Percentiles rank a stretch among this genome's conserved stretches.
These are phyloP conservation scores for Phyllostomus discolor DNA, from an alignment of 2,113 vertebrate species.

Conservation along the genomic window DNA sequence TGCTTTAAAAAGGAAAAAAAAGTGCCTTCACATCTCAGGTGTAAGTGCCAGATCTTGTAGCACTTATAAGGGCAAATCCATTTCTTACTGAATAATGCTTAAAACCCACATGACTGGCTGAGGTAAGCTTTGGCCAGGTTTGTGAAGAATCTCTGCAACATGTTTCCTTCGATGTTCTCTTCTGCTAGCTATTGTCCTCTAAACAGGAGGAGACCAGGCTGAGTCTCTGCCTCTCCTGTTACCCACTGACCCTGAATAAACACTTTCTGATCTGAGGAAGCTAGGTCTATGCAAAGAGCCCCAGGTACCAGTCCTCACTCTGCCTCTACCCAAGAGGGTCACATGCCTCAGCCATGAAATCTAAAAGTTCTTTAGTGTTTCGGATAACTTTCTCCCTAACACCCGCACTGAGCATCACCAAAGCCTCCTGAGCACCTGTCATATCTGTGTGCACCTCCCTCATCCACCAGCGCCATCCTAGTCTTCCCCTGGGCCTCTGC, in stretches of 20 bases:
- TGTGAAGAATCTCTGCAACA: background rate
- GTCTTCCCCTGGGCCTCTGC: background rate
- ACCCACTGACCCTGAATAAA: background rate
- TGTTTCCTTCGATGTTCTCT: background rate
- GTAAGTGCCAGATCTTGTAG: slow-evolving; percentile 37
- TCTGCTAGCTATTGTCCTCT: background rate
- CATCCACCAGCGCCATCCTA: background rate
- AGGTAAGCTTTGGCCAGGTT: slow-evolving; percentile 24
- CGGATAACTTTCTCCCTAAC: background rate
- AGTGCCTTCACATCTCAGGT: slow-evolving; percentile 32
- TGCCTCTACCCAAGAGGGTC: background rate
- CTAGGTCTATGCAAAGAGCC: background rate
- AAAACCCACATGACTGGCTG: slow-evolving; percentile 31
- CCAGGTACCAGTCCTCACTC: background rate
- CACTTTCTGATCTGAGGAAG: background rate
- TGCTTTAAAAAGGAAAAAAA: slow-evolving; percentile 10
- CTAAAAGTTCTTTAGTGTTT: background rate
- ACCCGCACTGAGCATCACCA: background rate
- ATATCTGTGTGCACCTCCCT: background rate
- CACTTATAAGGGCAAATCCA: slow-evolving; percentile 35
- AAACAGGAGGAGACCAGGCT: background rate
- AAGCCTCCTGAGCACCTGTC: background rate
- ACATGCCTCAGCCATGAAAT: background rate
- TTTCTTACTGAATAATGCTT: slow-evolving; percentile 54
- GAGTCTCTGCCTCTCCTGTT: background rate